phyloP scores from a whole-genome alignment of 2,888 invertebrate species.

The Trypoxylon attenuatum region DNA sequence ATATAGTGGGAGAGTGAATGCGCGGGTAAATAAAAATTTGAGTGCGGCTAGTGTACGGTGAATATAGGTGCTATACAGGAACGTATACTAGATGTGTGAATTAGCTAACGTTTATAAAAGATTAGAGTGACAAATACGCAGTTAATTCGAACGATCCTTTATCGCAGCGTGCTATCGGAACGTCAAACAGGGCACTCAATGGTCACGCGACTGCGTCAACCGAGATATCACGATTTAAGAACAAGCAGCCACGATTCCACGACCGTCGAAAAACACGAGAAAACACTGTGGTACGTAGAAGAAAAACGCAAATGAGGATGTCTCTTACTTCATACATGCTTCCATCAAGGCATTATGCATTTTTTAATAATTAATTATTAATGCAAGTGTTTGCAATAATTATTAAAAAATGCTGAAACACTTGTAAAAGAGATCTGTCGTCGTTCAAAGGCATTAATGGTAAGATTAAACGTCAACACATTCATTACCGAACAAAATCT shows the following conservation, averaged over 20 bases:
- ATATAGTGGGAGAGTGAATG: too few species aligned
- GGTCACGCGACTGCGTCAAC: conserved; percentile 23
- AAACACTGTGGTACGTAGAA: conserved; percentile 38
- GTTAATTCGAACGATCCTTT: conserved; percentile 34
- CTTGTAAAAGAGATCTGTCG: too few species aligned
- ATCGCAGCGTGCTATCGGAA: conserved; percentile 29
- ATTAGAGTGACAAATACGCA: neutral
- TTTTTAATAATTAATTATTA: too few species aligned
- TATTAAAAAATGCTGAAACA: too few species aligned
- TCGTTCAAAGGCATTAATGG: too few species aligned
- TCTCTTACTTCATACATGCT: too few species aligned
- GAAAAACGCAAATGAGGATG: neutral
- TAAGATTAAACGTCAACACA: too few species aligned
- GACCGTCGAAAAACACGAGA: conserved; percentile 26
- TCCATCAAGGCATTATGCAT: too few species aligned
- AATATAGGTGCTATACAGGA: neutral
- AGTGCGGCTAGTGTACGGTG: neutral
- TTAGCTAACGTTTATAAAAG: neutral
- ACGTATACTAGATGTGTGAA: neutral
- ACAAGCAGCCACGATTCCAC: conserved; percentile 57
- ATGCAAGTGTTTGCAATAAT: too few species aligned
- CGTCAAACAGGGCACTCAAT: conserved; percentile 25
- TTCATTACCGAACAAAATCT: too few species aligned
- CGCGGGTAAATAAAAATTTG: neutral
- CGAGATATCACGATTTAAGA: conserved; percentile 40